These are phyloP conservation scores for Spilarctia lutea DNA, from an alignment of 2,888 invertebrate species.

Conservation along the genomic window DNA sequence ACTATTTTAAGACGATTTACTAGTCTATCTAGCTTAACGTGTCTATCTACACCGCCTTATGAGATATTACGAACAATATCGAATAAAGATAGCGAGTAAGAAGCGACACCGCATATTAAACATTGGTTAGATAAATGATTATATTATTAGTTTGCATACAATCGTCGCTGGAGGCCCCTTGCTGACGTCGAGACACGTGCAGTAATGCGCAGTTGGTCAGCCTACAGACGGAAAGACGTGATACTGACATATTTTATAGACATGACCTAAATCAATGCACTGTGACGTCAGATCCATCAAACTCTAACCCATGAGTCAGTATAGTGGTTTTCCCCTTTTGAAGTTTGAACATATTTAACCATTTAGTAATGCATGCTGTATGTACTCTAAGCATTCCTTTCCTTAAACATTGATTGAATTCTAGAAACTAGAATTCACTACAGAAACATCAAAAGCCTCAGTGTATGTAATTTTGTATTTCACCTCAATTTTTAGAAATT, in stretches of 20 bases:
- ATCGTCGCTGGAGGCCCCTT: constrained; percentile 58
- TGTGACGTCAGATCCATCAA: constrained; percentile 23
- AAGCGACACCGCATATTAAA: constrained; percentile 57
- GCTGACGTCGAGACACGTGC: constrained; percentile 67
- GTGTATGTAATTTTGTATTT: background rate
- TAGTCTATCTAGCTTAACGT: constrained; percentile 8
- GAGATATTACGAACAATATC: constrained; percentile 46
- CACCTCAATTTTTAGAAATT: background rate
- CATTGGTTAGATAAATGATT: constrained; percentile 60
- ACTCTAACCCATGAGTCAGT: constrained; percentile 18
- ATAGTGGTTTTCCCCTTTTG: constrained; percentile 6
- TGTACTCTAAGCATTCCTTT: background rate
- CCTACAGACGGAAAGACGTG: constrained; percentile 33
- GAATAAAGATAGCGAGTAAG: constrained; percentile 52
- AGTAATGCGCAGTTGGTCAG: constrained; percentile 65
- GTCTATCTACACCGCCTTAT: constrained; percentile 21
- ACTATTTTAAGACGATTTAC: constrained; percentile 9
- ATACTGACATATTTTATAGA: constrained; percentile 53
- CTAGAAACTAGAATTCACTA: background rate
- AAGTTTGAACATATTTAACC: background rate
- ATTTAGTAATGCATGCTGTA: background rate
- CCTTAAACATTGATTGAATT: background rate
- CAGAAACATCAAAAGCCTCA: background rate
- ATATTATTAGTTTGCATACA: constrained; percentile 73
- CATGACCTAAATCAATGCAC: constrained; percentile 46